Evolutionary conservation across 1,140 invertebrate species (phyloP).

Genomic region (Chironomus tepperi): DNA sequence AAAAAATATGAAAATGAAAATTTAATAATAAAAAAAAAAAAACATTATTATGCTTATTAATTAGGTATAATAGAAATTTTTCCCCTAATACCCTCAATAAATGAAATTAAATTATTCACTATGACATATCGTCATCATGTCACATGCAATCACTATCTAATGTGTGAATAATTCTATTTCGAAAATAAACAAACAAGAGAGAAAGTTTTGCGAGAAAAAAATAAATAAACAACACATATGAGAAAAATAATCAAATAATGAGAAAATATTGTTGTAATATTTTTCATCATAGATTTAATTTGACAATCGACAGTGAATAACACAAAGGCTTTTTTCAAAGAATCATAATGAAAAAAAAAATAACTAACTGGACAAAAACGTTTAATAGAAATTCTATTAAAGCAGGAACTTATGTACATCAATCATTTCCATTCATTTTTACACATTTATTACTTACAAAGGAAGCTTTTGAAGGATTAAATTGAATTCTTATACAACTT

Average conservation of each 20-base stretch:
- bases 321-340: conserved; percentile 11
- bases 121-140: too few relatives aligned
- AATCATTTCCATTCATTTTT: not conserved
- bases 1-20: too few relatives aligned
- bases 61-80: too few relatives aligned
- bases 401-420: not conserved
- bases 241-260: not conserved
- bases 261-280: conserved; percentile 22
- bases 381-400: not conserved
- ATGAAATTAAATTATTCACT: too few relatives aligned
- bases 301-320: conserved; percentile 18
- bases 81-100: too few relatives aligned
- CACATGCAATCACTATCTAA: too few relatives aligned
- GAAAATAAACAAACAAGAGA: not conserved
- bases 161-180: not conserved
- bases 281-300: conserved; percentile 23
- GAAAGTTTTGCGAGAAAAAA: conserved; percentile 10
- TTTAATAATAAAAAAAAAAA: too few relatives aligned
- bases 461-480: too few relatives aligned
- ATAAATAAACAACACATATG: not conserved
- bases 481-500: too few relatives aligned
- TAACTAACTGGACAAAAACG: not conserved
- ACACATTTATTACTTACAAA: too few relatives aligned
- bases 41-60: too few relatives aligned
- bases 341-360: not conserved